Evolutionary conservation across 2,113 vertebrate species (phyloP), one percentile per base, ranked within the genome.

Genomic region (Columba janthina): DNA sequence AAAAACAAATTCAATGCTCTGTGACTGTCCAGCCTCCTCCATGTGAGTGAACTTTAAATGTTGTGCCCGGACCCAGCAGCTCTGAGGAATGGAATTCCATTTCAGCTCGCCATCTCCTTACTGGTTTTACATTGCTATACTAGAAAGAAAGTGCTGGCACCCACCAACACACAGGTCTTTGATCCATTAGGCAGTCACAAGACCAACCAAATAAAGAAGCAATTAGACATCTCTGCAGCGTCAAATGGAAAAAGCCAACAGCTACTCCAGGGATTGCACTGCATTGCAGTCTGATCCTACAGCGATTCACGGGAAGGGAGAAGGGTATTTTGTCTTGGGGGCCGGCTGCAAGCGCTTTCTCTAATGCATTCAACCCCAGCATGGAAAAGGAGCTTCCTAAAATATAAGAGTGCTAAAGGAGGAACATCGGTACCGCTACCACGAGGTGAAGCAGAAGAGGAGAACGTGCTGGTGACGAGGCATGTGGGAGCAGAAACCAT

Each of bases 201-300:
- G 24, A 60, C 14, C 71, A 32, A 34, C 6, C 12, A 26, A 70
- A 50, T 36, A 48, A 61, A 31, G 61, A 36, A 77, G 57, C 46
- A 22, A 73, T 62, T 31, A 15, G n/a, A 38, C 9, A 65, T 14
- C 10, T 76, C n/a, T 29, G 36, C 8, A 7, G 38, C 54, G 46
- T 15, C 14, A 94, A 60, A 90, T 20, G 80, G 54, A 69, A 36
- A 64, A 70, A 70, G 46, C 25, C 44, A 17, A 2, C 3, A 38
- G 28, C 46, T 42, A 5, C 65, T 64, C 31, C 65, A 85, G 80
- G 60, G 58, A 73, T 7, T 24, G 16, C 36, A 53, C 17, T 21
- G 2, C 6, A 15, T 5, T 48, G 54, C 64, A 66, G 2, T 2
- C 32, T 12, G 24, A 73, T 18, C 31, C 6, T 0, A 9, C 1